These are phyloP conservation scores for Pavo muticus DNA, from an alignment of 2,113 vertebrate genomes.

Conservation along the genomic window DNA sequence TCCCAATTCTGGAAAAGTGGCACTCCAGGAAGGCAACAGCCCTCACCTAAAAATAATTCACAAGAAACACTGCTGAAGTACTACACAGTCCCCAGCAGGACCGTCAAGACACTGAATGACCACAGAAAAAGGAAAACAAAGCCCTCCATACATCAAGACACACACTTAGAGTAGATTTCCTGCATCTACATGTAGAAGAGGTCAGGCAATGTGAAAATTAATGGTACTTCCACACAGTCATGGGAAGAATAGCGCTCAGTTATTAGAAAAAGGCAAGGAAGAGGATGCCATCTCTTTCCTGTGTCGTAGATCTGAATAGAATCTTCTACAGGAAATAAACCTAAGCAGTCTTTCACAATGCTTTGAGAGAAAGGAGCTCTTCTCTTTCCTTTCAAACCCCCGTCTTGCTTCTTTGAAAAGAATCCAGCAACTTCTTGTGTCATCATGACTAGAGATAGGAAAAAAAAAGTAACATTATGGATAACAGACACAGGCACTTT, in stretches of 20 bases:
- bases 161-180: not conserved
- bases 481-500: not conserved
- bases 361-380: not conserved
- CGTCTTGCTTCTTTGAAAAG: not conserved
- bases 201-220: not conserved
- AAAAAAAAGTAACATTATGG: not conserved
- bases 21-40: not conserved
- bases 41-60: not conserved
- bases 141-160: not conserved
- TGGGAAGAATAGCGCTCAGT: not conserved
- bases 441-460: not conserved
- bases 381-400: not conserved
- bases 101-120: not conserved
- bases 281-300: not conserved
- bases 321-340: not conserved
- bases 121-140: not conserved
- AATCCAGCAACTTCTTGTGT: not conserved
- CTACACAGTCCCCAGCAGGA: not conserved
- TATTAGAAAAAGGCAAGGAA: not conserved
- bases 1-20: not conserved
- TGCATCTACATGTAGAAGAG: not conserved
- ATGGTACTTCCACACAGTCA: accelerated
- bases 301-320: not conserved
- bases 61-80: not conserved
- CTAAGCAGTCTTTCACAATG: not conserved